Conservation (phyloP, 1,140 invertebrate genomes). For the Lordiphosa clarofinis region DNA sequence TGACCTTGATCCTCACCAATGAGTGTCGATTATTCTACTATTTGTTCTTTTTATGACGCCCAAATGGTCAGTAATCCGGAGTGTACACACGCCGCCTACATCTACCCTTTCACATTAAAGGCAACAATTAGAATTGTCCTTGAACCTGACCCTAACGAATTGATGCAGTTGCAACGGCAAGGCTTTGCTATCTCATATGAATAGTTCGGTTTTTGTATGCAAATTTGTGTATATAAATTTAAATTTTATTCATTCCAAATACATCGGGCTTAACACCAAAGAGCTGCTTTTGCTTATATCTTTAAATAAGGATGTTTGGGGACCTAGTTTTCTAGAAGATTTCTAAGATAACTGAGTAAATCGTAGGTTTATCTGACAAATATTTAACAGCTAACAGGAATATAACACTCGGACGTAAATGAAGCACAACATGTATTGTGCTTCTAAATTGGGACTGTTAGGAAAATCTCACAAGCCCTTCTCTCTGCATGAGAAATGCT, state of each 20-base stretch:
- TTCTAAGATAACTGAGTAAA: no score
- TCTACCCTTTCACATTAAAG: conserved; percentile 46
- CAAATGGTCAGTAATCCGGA: conserved; percentile 6
- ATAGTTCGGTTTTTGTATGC: neutral
- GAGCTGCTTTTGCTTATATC: no score
- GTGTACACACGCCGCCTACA: conserved; percentile 27
- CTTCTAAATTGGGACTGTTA: neutral
- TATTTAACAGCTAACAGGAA: no score
- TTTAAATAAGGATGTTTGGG: no score
- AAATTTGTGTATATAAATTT: conserved; percentile 15
- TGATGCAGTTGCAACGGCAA: conserved; percentile 17
- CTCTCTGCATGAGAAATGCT: conserved; percentile 3
- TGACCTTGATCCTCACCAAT: conserved; percentile 31
- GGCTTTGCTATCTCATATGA: conserved; percentile 4
- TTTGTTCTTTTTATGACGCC: conserved; percentile 24
- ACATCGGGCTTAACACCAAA: no score
- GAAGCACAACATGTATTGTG: neutral
- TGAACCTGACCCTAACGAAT: conserved; percentile 25
- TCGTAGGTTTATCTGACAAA: no score
- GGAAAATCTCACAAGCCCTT: conserved; percentile 1
- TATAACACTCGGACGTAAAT: no score
- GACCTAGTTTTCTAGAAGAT: no score
- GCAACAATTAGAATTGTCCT: conserved; percentile 44
- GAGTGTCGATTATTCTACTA: conserved; percentile 30
- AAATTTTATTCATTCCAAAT: neutral